These are phyloP conservation scores for Lasioglossum albipes DNA, from an alignment of 1,140 invertebrate genomes.

Conservation along the genomic window DNA sequence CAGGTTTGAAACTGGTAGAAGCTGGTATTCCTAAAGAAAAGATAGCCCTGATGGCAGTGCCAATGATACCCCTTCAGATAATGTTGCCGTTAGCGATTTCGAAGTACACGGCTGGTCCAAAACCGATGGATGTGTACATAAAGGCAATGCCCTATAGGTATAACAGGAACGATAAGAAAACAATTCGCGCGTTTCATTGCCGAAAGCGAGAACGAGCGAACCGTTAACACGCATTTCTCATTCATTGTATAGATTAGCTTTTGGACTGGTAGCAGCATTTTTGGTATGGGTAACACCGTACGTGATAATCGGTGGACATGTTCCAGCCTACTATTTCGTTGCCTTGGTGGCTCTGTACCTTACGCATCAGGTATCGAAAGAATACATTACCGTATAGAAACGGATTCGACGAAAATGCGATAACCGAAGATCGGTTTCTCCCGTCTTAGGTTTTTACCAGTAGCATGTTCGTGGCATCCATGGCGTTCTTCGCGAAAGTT, in stretches of 20 bases:
- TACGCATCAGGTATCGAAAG: constrained; percentile 91
- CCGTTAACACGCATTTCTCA: constrained; percentile 27
- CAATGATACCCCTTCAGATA: constrained; percentile 96
- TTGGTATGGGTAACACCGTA: constrained; percentile 93
- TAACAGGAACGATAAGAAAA: constrained; percentile 23
- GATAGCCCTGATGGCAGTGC: constrained; percentile 94
- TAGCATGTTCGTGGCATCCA: constrained; percentile 90
- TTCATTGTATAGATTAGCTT: constrained; percentile 84
- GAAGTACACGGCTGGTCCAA: constrained; percentile 92
- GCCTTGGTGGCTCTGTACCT: constrained; percentile 89
- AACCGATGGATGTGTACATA: constrained; percentile 93
- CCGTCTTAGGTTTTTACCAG: constrained; percentile 83
- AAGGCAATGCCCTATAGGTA: constrained; percentile 93
- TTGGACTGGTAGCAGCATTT: constrained; percentile 90
- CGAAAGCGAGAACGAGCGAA: not conserved
- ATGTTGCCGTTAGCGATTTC: constrained; percentile 93
- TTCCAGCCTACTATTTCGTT: constrained; percentile 90
- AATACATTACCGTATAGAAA: not conserved
- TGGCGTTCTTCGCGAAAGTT: constrained; percentile 92
- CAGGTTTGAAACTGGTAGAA: constrained; percentile 96
- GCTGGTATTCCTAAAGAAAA: constrained; percentile 97
- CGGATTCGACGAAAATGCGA: too few relatives aligned
- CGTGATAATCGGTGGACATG: constrained; percentile 83
- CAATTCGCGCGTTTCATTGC: not conserved
- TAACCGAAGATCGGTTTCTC: not conserved